phyloP scores from a whole-genome alignment of 2,113 vertebrate species.

The Sclerurus mexicanus region DNA sequence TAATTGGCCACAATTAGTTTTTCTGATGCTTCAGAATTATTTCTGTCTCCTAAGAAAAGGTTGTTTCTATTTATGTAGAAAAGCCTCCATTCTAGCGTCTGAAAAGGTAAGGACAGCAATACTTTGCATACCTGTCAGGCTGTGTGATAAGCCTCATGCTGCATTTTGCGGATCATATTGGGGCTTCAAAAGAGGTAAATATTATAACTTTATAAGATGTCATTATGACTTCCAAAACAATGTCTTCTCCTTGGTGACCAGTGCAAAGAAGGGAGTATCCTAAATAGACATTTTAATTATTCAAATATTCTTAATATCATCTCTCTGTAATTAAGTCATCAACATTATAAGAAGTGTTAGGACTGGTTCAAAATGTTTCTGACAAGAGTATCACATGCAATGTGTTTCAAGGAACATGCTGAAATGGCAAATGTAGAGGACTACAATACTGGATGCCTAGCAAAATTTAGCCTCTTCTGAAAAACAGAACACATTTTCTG shows the following conservation, averaged over 20 bases:
- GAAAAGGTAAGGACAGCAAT: not conserved
- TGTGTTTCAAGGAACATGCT: not conserved
- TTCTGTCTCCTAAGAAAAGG: constrained; percentile 5
- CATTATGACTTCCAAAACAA: not conserved
- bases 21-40: not conserved
- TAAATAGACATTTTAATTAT: not conserved
- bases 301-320: not conserved
- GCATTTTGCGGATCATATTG: not conserved
- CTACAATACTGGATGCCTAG: not conserved
- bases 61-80: not conserved
- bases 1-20: not conserved
- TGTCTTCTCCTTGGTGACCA: not conserved
- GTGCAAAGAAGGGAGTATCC: not conserved
- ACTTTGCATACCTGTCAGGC: not conserved
- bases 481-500: not conserved
- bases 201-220: not conserved
- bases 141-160: not conserved
- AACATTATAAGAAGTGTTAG: not conserved
- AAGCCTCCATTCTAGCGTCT: not conserved
- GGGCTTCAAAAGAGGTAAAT: not conserved
- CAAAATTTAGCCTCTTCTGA: not conserved
- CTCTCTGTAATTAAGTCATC: not conserved
- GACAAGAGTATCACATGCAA: accelerated
- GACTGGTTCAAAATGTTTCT: not conserved
- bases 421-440: not conserved